A percentile compares a stretch with the other conserved stretches of the same genome.
phyloP scores from a whole-genome alignment of 2,888 invertebrate genomes.

The Athalia rosae region DNA sequence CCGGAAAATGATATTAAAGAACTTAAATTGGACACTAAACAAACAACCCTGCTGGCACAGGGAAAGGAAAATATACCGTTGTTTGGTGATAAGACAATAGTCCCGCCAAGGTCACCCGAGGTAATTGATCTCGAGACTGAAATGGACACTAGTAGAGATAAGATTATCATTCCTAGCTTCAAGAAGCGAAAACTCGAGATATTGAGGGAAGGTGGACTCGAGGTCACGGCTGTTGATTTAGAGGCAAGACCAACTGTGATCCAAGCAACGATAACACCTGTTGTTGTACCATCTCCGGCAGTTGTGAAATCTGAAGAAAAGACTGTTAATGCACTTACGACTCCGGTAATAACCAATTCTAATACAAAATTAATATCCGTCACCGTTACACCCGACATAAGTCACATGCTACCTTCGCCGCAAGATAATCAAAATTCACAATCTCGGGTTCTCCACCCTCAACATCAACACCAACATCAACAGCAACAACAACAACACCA shows the following conservation, averaged over 20 bases:
- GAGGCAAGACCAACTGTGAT: constrained; percentile 74
- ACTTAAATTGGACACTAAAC: constrained; percentile 67
- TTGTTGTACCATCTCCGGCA: constrained; percentile 69
- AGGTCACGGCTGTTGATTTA: constrained; percentile 81
- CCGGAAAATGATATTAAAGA: constrained; percentile 73
- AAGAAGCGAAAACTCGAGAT: constrained; percentile 85
- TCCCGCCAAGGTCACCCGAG: constrained; percentile 80
- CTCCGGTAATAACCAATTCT: constrained; percentile 62
- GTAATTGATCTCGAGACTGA: constrained; percentile 78
- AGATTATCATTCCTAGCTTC: constrained; percentile 74
- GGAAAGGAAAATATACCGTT: constrained; percentile 78
- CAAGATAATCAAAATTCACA: constrained; percentile 55
- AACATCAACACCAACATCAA: constrained; percentile 36
- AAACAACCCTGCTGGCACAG: constrained; percentile 72
- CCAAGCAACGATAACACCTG: constrained; percentile 74
- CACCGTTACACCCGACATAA: constrained; percentile 74
- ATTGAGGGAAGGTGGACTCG: constrained; percentile 83
- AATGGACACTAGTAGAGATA: constrained; percentile 66
- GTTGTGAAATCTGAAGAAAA: constrained; percentile 65
- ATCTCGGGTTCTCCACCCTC: constrained; percentile 44
- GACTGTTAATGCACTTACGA: constrained; percentile 59
- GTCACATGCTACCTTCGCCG: constrained; percentile 70
- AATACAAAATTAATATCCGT: constrained; percentile 72
- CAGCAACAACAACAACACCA: constrained; percentile 43
- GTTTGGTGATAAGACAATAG: constrained; percentile 69